A percentile compares a stretch with the other conserved stretches of the same genome.
phyloP scores from a whole-genome alignment of 2,113 vertebrate genomes.

The Cacatua alba region DNA sequence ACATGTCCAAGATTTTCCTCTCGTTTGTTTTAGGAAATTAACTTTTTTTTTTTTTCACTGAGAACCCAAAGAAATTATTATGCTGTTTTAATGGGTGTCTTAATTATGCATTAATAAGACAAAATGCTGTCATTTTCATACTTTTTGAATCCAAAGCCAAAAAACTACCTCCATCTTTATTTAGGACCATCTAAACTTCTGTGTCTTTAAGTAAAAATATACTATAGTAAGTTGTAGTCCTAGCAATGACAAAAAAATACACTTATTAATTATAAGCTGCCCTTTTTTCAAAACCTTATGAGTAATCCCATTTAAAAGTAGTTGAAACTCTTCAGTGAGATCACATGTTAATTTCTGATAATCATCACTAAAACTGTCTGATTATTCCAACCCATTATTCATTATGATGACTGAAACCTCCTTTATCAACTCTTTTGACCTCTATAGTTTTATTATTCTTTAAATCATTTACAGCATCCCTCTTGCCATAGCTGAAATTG shows the following conservation, averaged over 20 bases:
- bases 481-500: not conserved
- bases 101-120: not conserved
- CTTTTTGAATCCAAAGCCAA: not conserved
- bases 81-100: not conserved
- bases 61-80: not conserved
- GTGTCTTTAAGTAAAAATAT: not conserved
- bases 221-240: not conserved
- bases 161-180: not conserved
- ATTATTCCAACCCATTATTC: slow-evolving; percentile 42
- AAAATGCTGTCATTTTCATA: not conserved
- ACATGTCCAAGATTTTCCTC: not conserved
- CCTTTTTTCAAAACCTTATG: not conserved
- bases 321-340: slow-evolving; percentile 30
- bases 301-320: not conserved
- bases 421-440: slow-evolving; percentile 52
- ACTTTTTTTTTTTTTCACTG: not conserved
- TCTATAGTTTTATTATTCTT: slow-evolving; percentile 58
- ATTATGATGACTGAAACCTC: slow-evolving; percentile 31
- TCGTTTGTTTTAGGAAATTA: not conserved
- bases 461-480: slow-evolving; percentile 41
- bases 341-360: slow-evolving; percentile 40
- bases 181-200: not conserved
- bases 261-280: not conserved
- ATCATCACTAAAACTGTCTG: slow-evolving; percentile 40
- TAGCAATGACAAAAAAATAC: not conserved